Percentiles rank a stretch among this genome's conserved stretches.
These are phyloP conservation scores for Heterotis niloticus DNA, from an alignment of 2,113 vertebrate genomes.

Conservation along the genomic window DNA sequence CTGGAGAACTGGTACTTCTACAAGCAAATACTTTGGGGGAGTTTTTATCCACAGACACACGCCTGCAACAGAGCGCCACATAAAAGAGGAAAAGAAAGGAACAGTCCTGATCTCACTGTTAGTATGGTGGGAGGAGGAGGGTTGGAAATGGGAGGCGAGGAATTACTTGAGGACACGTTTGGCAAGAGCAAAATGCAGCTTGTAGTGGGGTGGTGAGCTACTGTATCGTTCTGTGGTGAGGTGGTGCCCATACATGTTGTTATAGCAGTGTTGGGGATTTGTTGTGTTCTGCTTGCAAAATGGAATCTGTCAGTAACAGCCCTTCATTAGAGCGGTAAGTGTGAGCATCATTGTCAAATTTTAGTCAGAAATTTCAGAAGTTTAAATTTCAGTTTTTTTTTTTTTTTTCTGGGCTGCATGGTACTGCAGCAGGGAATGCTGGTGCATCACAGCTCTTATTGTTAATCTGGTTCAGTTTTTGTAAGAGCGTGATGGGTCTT, in stretches of 20 bases:
- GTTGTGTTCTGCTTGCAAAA: slow-evolving; percentile 15
- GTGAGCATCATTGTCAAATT: neutral
- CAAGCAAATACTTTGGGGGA: neutral
- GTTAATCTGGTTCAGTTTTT: no score
- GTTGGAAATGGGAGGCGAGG: neutral
- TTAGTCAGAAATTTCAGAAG: neutral
- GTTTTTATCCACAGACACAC: neutral
- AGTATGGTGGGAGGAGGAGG: neutral
- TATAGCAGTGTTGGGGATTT: neutral
- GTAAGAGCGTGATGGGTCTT: no score
- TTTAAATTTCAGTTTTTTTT: neutral
- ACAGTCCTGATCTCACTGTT: neutral
- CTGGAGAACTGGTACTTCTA: neutral
- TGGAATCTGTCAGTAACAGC: slow-evolving; percentile 33
- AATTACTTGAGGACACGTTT: neutral
- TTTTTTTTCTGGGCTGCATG: neutral
- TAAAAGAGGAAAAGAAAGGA: slow-evolving; percentile 27
- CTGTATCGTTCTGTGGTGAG: neutral
- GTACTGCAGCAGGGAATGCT: no score
- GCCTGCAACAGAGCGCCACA: slow-evolving; percentile 39
- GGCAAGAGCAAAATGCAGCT: neutral
- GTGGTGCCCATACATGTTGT: neutral
- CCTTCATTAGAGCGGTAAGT: slow-evolving; percentile 35
- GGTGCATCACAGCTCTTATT: no score
- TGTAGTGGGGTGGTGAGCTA: neutral